Percentiles rank a stretch among this genome's conserved stretches.
Evolutionary conservation across 2,113 vertebrate species (phyloP).

Genomic region (Etheostoma cragini): DNA sequence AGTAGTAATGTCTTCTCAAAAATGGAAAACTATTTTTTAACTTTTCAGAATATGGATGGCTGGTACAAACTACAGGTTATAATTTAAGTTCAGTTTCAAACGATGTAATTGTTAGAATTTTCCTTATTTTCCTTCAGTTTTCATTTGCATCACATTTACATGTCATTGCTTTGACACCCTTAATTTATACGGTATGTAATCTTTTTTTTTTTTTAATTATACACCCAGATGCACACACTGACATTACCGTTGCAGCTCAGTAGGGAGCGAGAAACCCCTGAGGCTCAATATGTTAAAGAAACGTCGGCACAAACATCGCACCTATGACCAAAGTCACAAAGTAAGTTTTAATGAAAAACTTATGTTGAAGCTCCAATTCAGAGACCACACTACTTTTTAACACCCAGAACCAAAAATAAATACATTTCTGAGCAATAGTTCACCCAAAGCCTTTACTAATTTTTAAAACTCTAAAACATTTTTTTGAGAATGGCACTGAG

Average conservation of each 20-base stretch:
- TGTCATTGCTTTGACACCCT: conserved; percentile 29
- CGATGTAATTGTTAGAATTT: neutral
- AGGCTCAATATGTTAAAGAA: conserved; percentile 46
- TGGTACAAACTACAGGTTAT: neutral
- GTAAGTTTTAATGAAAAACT: conserved; percentile 32
- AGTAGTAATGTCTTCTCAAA: neutral
- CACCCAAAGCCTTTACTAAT: neutral
- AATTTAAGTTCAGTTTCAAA: neutral
- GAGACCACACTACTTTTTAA: neutral
- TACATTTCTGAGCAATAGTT: neutral
- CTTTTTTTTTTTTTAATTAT: conserved; percentile 60
- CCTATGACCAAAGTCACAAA: conserved; percentile 54
- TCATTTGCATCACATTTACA: conserved; percentile 37
- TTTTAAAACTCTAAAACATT: neutral
- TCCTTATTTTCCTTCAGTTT: conserved; percentile 2
- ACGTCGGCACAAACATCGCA: conserved; percentile 22
- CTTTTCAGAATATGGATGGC: neutral
- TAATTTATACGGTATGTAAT: conserved; percentile 31
- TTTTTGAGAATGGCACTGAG: conserved; percentile 1
- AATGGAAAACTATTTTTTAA: neutral
- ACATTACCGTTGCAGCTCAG: conserved; percentile 59
- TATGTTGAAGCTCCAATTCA: conserved; percentile 12
- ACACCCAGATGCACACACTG: conserved; percentile 65
- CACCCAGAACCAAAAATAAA: neutral
- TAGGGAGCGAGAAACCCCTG: conserved; percentile 45